These are phyloP conservation scores for Pocillopora verrucosa DNA, from an alignment of 64 coral and sea anemone genomes.

Conservation along the genomic window DNA sequence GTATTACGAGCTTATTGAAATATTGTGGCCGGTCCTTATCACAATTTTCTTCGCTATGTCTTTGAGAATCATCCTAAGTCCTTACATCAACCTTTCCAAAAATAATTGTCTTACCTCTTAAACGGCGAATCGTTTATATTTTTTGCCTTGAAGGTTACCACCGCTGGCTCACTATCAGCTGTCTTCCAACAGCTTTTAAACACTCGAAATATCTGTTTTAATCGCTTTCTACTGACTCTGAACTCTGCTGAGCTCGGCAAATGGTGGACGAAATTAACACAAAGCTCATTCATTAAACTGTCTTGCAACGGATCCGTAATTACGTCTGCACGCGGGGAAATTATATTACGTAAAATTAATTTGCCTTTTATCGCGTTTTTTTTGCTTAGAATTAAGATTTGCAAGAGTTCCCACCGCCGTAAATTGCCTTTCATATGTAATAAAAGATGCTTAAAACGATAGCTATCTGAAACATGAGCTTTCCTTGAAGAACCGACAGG, in stretches of 20 bases:
- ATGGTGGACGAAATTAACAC: background rate
- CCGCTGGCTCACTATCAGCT: too few species aligned
- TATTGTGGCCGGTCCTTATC: too few species aligned
- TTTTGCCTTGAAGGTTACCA: background rate
- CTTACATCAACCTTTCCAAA: background rate
- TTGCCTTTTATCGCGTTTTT: background rate
- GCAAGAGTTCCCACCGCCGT: background rate
- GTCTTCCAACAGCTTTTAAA: background rate
- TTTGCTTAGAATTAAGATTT: background rate
- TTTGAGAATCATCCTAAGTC: background rate
- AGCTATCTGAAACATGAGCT: background rate
- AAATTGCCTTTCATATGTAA: background rate
- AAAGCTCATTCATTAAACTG: conserved; percentile 14
- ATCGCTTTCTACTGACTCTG: background rate
- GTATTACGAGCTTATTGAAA: too few species aligned
- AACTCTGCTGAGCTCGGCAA: background rate
- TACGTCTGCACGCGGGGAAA: background rate
- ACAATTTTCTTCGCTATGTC: background rate
- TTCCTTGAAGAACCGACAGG: background rate
- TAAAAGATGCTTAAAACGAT: conserved; percentile 2
- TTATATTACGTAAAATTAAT: conserved; percentile 2
- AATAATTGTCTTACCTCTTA: background rate
- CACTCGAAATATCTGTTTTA: background rate
- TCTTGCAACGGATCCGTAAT: background rate
- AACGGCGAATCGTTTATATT: background rate